Evolutionary conservation across 1,140 invertebrate species (phyloP).

Genomic region (Macrostomum lignano): DNA sequence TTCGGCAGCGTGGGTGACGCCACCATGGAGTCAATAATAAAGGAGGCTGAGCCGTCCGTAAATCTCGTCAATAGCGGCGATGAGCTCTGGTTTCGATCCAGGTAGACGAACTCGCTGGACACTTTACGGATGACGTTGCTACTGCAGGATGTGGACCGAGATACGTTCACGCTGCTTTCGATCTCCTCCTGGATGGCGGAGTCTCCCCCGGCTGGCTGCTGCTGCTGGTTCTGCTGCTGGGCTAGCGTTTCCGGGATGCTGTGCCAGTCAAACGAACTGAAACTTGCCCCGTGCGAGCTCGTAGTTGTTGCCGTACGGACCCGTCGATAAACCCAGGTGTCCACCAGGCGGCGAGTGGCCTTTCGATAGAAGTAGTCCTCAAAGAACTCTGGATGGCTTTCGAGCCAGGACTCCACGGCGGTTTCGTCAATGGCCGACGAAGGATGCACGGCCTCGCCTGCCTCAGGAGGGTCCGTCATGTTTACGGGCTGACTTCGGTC

Average conservation of each 20-base stretch:
- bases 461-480: too few relatives aligned
- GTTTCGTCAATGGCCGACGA: too few relatives aligned
- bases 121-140: too few relatives aligned
- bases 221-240: not conserved
- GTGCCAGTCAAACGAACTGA: not conserved
- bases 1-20: too few relatives aligned
- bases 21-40: too few relatives aligned
- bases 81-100: too few relatives aligned
- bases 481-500: too few relatives aligned
- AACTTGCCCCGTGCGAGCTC: not conserved
- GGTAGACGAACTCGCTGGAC: too few relatives aligned
- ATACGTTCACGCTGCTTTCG: not conserved
- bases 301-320: not conserved
- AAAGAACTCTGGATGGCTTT: slow-evolving; percentile 74
- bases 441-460: too few relatives aligned
- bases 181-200: not conserved
- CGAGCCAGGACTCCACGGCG: too few relatives aligned
- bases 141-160: not conserved
- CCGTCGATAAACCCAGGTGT: slow-evolving; percentile 37
- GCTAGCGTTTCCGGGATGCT: not conserved
- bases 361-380: slow-evolving; percentile 79
- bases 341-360: slow-evolving; percentile 58
- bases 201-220: not conserved
- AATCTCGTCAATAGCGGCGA: too few relatives aligned
- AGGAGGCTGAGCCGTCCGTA: too few relatives aligned